Evolutionary conservation across 2,113 vertebrate genomes (phyloP).

Genomic region (Junco hyemalis): DNA sequence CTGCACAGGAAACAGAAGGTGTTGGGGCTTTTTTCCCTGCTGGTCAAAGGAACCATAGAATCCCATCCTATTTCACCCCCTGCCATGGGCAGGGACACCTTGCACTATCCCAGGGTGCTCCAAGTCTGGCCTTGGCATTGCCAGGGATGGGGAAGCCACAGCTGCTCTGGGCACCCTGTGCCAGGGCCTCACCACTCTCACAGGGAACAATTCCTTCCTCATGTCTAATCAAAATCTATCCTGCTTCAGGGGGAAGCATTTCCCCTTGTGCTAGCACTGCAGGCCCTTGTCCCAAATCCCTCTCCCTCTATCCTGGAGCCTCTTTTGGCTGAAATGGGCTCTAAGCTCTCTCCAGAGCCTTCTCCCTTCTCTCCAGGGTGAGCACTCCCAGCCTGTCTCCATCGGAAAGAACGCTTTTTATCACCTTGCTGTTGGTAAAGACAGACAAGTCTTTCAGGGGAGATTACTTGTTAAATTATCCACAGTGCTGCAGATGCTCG

Average conservation of each 20-base stretch:
- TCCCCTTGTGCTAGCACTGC: neutral
- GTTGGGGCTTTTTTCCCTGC: neutral
- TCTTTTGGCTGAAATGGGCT: neutral
- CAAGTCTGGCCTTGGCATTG: neutral
- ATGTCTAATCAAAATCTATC: neutral
- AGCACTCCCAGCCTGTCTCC: neutral
- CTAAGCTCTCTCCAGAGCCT: neutral
- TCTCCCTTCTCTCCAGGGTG: neutral
- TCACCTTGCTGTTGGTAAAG: neutral
- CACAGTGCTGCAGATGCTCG: constrained; percentile 11
- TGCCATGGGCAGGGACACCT: neutral
- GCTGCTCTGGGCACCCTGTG: neutral
- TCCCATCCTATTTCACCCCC: neutral
- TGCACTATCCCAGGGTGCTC: fast-evolving
- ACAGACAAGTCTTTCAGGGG: neutral
- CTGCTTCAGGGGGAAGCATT: neutral
- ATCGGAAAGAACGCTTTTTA: neutral
- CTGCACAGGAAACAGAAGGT: neutral
- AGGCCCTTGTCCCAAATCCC: neutral
- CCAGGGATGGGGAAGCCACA: neutral
- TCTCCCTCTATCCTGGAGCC: neutral
- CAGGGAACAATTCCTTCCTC: neutral
- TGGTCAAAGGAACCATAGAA: neutral
- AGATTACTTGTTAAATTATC: neutral
- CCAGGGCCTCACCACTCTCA: fast-evolving